phyloP scores from a whole-genome alignment of 2,797 vertebrate species.

The Sparus aurata region DNA sequence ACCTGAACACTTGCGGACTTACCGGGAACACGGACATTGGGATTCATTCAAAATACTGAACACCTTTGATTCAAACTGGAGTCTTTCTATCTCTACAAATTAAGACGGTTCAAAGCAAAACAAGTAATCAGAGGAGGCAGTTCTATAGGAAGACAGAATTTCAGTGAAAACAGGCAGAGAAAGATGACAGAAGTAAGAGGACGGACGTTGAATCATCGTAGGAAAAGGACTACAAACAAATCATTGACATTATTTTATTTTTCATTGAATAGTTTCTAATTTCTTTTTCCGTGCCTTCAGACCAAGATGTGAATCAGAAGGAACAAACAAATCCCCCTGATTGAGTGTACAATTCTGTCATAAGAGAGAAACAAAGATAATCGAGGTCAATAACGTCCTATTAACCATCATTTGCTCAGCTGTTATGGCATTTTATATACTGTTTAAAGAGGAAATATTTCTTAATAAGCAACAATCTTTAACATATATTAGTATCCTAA shows the following conservation, averaged over 20 bases:
- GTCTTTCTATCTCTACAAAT: not conserved
- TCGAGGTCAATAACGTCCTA: slow-evolving; percentile 75
- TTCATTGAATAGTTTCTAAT: slow-evolving; percentile 85
- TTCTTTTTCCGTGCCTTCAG: slow-evolving; percentile 81
- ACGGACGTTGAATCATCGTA: slow-evolving; percentile 29
- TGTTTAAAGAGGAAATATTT: slow-evolving; percentile 83
- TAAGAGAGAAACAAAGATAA: slow-evolving; percentile 81
- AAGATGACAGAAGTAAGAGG: not conserved
- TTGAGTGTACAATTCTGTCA: slow-evolving; percentile 83
- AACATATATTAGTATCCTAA: slow-evolving; percentile 86
- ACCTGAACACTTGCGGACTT: no score
- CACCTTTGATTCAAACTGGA: not conserved
- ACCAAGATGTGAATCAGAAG: slow-evolving; percentile 85
- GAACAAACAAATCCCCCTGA: slow-evolving; percentile 84
- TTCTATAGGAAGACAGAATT: not conserved
- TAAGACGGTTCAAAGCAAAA: not conserved
- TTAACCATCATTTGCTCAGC: slow-evolving; percentile 80
- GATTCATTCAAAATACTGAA: not conserved
- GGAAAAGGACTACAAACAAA: slow-evolving; percentile 60
- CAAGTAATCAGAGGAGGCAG: not conserved
- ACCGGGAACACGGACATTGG: no score
- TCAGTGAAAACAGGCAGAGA: not conserved
- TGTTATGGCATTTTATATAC: slow-evolving; percentile 86
- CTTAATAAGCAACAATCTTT: slow-evolving; percentile 83
- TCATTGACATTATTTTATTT: slow-evolving; percentile 86